A percentile compares a stretch with the other conserved stretches of the same genome.
These are phyloP conservation scores for Naso thynnoides DNA, from an alignment of 2,797 vertebrate genomes.

Conservation along the genomic window DNA sequence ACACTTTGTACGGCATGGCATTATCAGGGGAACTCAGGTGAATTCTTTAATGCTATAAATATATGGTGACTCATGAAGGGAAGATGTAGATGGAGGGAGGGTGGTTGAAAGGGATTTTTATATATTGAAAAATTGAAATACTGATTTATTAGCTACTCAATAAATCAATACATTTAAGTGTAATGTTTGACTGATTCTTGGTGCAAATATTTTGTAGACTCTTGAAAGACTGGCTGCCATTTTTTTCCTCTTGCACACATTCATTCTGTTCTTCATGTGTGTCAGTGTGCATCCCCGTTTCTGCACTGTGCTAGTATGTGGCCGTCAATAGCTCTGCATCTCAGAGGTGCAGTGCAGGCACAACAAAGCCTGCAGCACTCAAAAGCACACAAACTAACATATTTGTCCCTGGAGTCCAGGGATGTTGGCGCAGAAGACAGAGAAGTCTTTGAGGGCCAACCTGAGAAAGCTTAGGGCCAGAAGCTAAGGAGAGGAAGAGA, in stretches of 20 bases:
- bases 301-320: constrained; percentile 11
- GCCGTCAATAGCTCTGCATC: constrained; percentile 36
- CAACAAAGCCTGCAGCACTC: constrained; percentile 62
- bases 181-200: background rate
- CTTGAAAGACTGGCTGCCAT: too few relatives aligned
- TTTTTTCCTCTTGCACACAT: background rate
- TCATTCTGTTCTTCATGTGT: background rate
- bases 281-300: constrained; percentile 11
- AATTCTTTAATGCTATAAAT: constrained; percentile 55
- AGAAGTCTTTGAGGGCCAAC: constrained; percentile 70
- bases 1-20: background rate
- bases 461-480: constrained; percentile 57
- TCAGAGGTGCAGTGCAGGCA: constrained; percentile 50
- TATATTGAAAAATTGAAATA: constrained; percentile 36
- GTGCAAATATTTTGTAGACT: too few relatives aligned
- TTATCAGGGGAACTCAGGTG: constrained; percentile 42
- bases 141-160: constrained; percentile 31
- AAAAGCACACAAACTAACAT: constrained; percentile 55
- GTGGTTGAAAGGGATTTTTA: constrained; percentile 45
- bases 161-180: constrained; percentile 6
- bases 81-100: constrained; percentile 32
- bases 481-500: constrained; percentile 48
- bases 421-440: constrained; percentile 60
- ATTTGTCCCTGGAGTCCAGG: constrained; percentile 61
- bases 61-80: constrained; percentile 29